Evolutionary conservation across 1,140 invertebrate species (phyloP).

Genomic region (Ladona fulva): DNA sequence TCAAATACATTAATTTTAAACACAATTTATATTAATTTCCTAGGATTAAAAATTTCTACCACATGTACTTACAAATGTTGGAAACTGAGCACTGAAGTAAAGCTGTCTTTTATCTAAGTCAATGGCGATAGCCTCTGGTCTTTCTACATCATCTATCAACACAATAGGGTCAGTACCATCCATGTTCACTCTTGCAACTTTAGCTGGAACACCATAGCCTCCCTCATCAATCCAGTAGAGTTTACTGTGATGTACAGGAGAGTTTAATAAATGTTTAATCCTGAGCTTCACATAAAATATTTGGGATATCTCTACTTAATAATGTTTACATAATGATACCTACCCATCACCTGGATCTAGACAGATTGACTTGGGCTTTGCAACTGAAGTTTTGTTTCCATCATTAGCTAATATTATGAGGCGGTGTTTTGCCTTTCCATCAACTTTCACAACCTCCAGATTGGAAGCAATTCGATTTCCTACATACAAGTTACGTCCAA

Average conservation of each 20-base stretch:
- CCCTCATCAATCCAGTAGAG: constrained; percentile 96
- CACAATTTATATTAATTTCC: no score
- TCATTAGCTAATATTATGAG: constrained; percentile 84
- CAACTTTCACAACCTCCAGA: constrained; percentile 83
- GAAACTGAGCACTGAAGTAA: constrained; percentile 76
- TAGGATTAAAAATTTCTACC: no score
- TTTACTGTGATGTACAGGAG: constrained; percentile 45
- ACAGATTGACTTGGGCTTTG: constrained; percentile 76
- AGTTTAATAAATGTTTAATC: constrained; percentile 19
- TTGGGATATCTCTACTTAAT: constrained; percentile 8
- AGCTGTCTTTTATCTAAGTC: constrained; percentile 75
- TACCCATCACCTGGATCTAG: constrained; percentile 85
- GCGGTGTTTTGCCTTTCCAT: constrained; percentile 74
- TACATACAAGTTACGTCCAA: constrained; percentile 89
- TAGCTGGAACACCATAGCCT: constrained; percentile 77
- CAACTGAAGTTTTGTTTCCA: constrained; percentile 76
- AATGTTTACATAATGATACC: constrained; percentile 28
- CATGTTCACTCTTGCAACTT: constrained; percentile 90
- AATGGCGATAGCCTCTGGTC: constrained; percentile 74
- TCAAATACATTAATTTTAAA: no score
- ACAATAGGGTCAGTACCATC: constrained; percentile 74
- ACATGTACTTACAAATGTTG: constrained; percentile 56
- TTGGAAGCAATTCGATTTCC: constrained; percentile 86
- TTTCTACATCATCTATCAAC: constrained; percentile 50
- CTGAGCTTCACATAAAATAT: constrained; percentile 18